These are phyloP conservation scores for Otis tarda DNA, from an alignment of 2,113 vertebrate genomes.

Conservation along the genomic window DNA sequence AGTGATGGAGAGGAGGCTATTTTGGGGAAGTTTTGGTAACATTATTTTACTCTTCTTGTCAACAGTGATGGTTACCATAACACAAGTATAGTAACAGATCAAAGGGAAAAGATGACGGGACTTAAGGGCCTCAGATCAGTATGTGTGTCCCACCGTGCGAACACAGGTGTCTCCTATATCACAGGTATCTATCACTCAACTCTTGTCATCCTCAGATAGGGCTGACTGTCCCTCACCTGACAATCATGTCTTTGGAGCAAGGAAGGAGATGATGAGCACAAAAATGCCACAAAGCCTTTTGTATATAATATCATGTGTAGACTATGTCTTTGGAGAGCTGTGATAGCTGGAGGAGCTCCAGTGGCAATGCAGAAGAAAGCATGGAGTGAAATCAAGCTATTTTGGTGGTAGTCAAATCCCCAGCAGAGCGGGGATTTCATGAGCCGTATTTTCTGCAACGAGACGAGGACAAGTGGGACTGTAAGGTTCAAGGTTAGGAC, in stretches of 20 bases:
- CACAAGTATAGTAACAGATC: neutral
- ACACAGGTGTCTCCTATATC: neutral
- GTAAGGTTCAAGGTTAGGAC: neutral
- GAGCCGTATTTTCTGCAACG: neutral
- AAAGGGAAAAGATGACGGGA: neutral
- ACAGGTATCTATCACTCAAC: too few species aligned
- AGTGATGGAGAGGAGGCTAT: neutral
- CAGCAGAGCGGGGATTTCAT: neutral
- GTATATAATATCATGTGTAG: neutral
- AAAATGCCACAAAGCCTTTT: neutral
- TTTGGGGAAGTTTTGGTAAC: slow-evolving; percentile 39
- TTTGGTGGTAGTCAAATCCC: neutral
- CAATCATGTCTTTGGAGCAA: neutral
- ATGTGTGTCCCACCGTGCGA: neutral
- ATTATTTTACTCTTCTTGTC: neutral
- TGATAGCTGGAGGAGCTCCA: neutral
- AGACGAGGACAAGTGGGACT: neutral
- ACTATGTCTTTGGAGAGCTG: neutral
- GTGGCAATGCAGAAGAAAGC: neutral
- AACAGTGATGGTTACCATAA: neutral
- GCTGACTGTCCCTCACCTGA: neutral
- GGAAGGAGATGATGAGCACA: neutral
- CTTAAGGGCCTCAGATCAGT: neutral
- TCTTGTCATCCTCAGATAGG: neutral
- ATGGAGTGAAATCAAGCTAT: neutral